Conservation (phyloP, 2,113 vertebrate species). For the Galbula dea region DNA sequence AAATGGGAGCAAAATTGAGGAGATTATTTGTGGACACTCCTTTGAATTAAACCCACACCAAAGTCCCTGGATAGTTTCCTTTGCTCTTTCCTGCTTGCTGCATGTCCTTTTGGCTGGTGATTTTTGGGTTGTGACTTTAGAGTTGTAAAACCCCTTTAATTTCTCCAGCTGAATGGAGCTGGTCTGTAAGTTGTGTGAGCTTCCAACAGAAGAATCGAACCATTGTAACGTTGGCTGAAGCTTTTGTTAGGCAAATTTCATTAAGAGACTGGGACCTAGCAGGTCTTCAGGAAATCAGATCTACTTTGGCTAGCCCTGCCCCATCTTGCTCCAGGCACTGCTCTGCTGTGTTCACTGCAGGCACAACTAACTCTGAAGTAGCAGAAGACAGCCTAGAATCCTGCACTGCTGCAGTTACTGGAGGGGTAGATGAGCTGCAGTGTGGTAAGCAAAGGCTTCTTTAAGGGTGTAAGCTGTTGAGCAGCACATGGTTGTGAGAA, state of each 20-base stretch:
- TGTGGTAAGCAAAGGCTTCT: background rate
- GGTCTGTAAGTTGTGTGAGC: constrained; percentile 57
- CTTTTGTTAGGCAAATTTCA: constrained; percentile 77
- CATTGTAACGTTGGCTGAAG: constrained; percentile 51
- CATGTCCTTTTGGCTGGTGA: background rate
- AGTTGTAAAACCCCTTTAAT: background rate
- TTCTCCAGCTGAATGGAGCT: constrained; percentile 16
- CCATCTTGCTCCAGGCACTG: background rate
- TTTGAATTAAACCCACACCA: background rate
- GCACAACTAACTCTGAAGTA: background rate
- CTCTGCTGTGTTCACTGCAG: background rate
- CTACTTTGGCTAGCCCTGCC: constrained; percentile 42
- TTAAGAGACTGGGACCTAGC: constrained; percentile 65
- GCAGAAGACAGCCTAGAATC: background rate
- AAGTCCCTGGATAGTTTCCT: background rate
- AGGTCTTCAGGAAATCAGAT: constrained; percentile 56
- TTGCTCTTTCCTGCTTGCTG: background rate
- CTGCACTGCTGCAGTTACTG: background rate
- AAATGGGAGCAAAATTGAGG: constrained; percentile 17
- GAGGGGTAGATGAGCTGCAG: background rate
- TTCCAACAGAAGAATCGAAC: constrained; percentile 68
- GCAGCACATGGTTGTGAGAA: background rate
- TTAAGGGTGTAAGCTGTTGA: background rate
- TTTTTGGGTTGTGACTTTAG: background rate
- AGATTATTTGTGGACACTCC: background rate